A percentile compares a stretch with the other conserved stretches of the same genome.
phyloP scores from a whole-genome alignment of 2,113 vertebrate species.

The Eudorcas thomsonii region DNA sequence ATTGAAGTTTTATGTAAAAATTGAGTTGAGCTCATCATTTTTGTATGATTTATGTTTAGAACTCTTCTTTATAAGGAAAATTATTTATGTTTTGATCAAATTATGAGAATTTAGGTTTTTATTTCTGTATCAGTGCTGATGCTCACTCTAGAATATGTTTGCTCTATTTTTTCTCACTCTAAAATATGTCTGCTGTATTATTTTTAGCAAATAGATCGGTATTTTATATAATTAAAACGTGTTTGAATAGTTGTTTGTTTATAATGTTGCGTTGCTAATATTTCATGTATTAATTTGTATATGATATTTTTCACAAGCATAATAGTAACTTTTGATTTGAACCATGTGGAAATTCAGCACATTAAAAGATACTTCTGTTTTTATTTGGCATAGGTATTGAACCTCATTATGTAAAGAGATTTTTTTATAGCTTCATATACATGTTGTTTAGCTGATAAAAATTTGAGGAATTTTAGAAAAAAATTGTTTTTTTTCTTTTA shows the following conservation, averaged over 20 bases:
- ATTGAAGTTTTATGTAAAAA: not conserved
- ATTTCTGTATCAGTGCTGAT: not conserved
- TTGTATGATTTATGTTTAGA: slow-evolving; percentile 32
- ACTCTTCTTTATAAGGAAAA: not conserved
- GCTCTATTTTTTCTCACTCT: not conserved
- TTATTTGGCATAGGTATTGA: not conserved
- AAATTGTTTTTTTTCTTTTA: slow-evolving; percentile 24
- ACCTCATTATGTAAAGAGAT: not conserved
- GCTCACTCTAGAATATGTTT: not conserved
- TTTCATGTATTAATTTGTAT: not conserved
- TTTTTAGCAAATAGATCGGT: not conserved
- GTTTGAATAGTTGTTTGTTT: not conserved
- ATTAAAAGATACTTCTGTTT: slow-evolving; percentile 7
- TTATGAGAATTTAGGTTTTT: slow-evolving; percentile 2
- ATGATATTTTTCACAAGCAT: not conserved
- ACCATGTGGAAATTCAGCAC: not conserved
- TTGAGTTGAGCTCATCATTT: not conserved
- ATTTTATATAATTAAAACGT: slow-evolving; percentile 42
- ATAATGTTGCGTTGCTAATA: not conserved
- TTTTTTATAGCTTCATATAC: not conserved
- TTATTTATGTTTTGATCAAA: slow-evolving; percentile 24
- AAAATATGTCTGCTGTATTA: not conserved
- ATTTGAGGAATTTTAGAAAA: not conserved
- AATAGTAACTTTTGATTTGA: not conserved
- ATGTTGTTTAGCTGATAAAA: slow-evolving; percentile 34